Percentiles rank a stretch among this genome's conserved stretches.
Evolutionary conservation across 1,140 invertebrate species (phyloP).

Genomic region (Scaptodrosophila lebanonensis): DNA sequence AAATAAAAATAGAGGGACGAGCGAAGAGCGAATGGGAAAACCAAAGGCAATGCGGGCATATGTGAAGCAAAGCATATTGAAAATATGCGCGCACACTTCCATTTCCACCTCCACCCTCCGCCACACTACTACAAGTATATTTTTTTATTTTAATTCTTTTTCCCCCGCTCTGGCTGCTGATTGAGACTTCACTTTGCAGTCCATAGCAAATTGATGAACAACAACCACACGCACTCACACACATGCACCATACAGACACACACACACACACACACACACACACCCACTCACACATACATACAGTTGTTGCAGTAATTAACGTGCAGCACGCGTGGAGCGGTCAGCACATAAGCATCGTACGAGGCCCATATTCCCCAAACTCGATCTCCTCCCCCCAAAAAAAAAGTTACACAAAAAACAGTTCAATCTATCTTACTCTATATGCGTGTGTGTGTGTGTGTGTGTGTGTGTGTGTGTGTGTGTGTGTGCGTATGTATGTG

Average conservation of each 20-base stretch:
- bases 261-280: not conserved
- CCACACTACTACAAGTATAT: not conserved
- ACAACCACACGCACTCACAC: conserved; percentile 21
- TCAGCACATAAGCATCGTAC: conserved; percentile 52
- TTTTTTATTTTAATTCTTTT: conserved; percentile 16
- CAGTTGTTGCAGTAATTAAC: conserved; percentile 60
- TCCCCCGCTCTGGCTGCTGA: conserved; percentile 30
- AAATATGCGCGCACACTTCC: not conserved
- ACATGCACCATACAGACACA: not conserved
- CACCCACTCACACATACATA: conserved; percentile 1
- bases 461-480: too few species aligned
- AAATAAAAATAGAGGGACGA: not conserved
- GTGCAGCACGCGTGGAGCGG: conserved; percentile 44
- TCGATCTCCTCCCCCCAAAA: not conserved
- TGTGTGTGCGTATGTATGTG: too few species aligned
- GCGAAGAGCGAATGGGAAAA: too few species aligned
- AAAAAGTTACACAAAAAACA: too few species aligned
- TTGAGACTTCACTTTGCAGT: conserved; percentile 68
- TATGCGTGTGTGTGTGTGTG: too few species aligned
- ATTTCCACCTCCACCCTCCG: too few species aligned
- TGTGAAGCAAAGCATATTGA: not conserved
- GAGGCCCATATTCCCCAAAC: not conserved
- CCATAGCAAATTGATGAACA: conserved; percentile 72
- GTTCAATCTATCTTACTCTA: too few species aligned
- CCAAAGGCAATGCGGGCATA: too few species aligned